Evolutionary conservation across 2,113 vertebrate genomes (phyloP).

Genomic region (Archilochus colubris): DNA sequence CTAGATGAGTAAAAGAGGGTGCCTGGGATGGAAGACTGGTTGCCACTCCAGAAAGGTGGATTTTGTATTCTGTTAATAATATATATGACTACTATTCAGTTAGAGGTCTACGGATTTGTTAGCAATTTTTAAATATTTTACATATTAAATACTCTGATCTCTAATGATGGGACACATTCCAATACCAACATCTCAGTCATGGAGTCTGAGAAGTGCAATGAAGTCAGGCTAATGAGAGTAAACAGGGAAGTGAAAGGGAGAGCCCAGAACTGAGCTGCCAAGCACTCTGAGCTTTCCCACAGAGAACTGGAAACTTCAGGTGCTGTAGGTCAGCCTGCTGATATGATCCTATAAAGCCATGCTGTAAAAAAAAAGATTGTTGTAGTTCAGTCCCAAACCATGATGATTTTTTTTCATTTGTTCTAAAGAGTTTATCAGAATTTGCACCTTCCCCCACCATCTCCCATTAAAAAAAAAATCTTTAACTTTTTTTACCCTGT

Average conservation of each 20-base stretch:
- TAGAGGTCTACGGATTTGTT: not conserved
- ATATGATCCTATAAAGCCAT: not conserved
- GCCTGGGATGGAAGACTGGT: not conserved
- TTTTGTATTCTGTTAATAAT: not conserved
- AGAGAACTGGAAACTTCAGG: constrained; percentile 6
- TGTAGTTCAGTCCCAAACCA: not conserved
- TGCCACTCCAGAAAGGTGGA: not conserved
- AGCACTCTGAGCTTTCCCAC: not conserved
- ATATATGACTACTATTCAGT: not conserved
- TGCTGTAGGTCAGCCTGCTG: not conserved
- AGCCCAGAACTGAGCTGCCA: not conserved
- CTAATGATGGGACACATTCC: not conserved
- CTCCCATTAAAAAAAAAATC: too few species aligned
- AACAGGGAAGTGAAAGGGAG: not conserved
- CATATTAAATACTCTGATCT: not conserved
- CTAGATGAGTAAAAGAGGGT: not conserved
- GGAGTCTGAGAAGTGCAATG: not conserved
- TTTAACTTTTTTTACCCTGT: not conserved
- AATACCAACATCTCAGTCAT: not conserved
- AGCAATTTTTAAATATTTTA: constrained; percentile 1
- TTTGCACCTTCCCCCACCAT: not conserved
- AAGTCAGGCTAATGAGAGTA: not conserved
- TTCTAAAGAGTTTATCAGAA: not conserved
- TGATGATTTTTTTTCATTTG: not conserved
- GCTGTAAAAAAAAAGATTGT: not conserved